Base-by-base conservation (phyloP, 2,888 invertebrate species). In the Drosophila helvetica region DNA sequence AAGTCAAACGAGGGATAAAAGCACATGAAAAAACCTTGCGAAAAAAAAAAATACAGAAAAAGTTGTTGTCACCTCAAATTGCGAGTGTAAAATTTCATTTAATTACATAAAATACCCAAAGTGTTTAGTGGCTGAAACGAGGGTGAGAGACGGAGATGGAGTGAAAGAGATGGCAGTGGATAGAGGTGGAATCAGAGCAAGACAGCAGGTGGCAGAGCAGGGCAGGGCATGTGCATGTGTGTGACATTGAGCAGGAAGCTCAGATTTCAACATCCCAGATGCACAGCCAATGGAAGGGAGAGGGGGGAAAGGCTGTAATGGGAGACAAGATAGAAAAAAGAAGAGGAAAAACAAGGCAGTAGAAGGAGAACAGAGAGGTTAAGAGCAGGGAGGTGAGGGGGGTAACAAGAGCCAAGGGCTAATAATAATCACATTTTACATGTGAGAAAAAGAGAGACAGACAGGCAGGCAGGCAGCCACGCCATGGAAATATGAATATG, bases 171-270 rank as follows among this genome's bases (percentile, higher is more conserved):
- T 18, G 58, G 52, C 22, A 22, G 22, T 22, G 25, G 8, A 15
- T 48, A 17, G 25, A 61, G 60, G 27, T 7, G 27, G 27, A 15
- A 25, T 12, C 42, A 17, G 38, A 42, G 53, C 59, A 52, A 15
- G 38, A n/a, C 38, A 38, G 38, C 38, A 38, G 38, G 38, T 38
- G 38, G n/a, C 38, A 30, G 54, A 27, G 38, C 7, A 15, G 38
- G 2, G 15, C 22, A 53, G 38, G 15, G 33, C 54, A 33, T 56
- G 54, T 56, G 57, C 55, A 50, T 59, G 43, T 51, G 30, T 27
- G 56, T 74, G 86, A 66, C 85, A 85, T 89, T 85, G 85, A 87
- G 82, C 74, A 85, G 89, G 79, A 85, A 87, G 79, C 88, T 85
- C 89, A 69, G 80, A 85, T 85, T 89, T 89, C 85, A 77, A 76